phyloP scores from a whole-genome alignment of 2,797 vertebrate genomes.

The Botia almorhae region DNA sequence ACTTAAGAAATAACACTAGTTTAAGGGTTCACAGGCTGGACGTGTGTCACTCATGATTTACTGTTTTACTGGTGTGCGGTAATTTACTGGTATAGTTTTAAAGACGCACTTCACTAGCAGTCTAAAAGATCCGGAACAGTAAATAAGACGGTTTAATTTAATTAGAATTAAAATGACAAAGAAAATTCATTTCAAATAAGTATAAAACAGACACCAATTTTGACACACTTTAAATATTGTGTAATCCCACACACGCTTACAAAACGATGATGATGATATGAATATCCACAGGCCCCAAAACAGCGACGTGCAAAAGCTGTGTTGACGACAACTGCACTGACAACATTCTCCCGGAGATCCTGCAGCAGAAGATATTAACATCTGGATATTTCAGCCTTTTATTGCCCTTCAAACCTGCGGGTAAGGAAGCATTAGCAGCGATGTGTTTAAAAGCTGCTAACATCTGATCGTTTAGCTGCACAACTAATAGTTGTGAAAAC shows the following conservation, averaged over 20 bases:
- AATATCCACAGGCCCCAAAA: slow-evolving; percentile 48
- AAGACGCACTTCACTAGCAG: too few species aligned
- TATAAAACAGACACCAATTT: not conserved
- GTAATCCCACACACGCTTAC: not conserved
- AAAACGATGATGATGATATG: not conserved
- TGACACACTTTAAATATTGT: not conserved
- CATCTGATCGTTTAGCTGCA: too few species aligned
- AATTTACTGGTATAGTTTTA: too few species aligned
- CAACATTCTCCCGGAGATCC: slow-evolving; percentile 70
- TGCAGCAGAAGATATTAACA: slow-evolving; percentile 68
- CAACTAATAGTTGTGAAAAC: too few species aligned
- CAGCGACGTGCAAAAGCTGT: slow-evolving; percentile 74
- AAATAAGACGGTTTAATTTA: too few species aligned
- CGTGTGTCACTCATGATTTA: too few species aligned
- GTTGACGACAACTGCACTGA: slow-evolving; percentile 53
- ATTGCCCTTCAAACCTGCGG: slow-evolving; percentile 69
- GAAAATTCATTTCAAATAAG: not conserved
- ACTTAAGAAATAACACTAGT: too few species aligned
- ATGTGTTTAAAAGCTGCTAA: not conserved
- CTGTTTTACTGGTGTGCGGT: too few species aligned
- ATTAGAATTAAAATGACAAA: too few species aligned
- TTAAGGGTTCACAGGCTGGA: too few species aligned
- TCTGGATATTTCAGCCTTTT: slow-evolving; percentile 72
- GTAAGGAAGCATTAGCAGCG: slow-evolving; percentile 50
- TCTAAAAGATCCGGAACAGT: too few species aligned